Evolutionary conservation across 2,797 vertebrate genomes (phyloP), one percentile per base, ranked within the genome.

Genomic region (Dendrocincla tyrannina): DNA sequence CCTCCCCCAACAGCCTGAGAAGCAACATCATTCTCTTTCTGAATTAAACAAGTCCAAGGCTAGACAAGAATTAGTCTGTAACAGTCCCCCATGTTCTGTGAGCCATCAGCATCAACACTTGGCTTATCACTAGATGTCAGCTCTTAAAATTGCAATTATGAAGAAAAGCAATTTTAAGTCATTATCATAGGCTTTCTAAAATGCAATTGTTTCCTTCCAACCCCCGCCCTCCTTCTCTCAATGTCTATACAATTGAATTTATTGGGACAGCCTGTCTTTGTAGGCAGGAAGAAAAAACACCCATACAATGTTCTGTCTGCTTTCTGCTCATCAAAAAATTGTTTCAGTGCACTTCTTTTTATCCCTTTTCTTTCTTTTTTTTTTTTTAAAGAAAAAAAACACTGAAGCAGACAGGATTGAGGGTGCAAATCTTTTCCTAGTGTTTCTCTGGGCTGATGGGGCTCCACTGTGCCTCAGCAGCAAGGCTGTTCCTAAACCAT

Each of bases 141-240:
- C 52, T 94, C 83, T 94, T 94, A 95, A 94, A 96, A 88, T 94
- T 7, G 7, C 83, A 91, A 79, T 96, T 92, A 95, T 90, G 53
- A 96, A 60, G 35, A 93, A 95, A 88, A 79, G 89, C 82, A 94
- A 93, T 93, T 96, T 96, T 88, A 91, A 95, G 67, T 93, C 88
- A 95, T 96, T 96, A 87, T 90, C 76, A 52, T 37, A 91, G 55
- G 49, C 79, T 96, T 97, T 89, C 79, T 91, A 84, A 93, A 96
- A 72, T 59, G 56, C 60, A 90, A 90, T 95, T 93, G 55, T 94
- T 95, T 95, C 77, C 66, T 95, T 85, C 72, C 77, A 93, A 7
- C 49, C 60, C 91, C 86, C 50, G 0, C 78, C 62, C 68, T 83
- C 44, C 50, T 95, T 73, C 63, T 89, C 74, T 91, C 80, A 88